Evolutionary conservation across 2,113 vertebrate species (phyloP), one percentile per base, ranked within the genome.

Genomic region (Pelusios castaneus): DNA sequence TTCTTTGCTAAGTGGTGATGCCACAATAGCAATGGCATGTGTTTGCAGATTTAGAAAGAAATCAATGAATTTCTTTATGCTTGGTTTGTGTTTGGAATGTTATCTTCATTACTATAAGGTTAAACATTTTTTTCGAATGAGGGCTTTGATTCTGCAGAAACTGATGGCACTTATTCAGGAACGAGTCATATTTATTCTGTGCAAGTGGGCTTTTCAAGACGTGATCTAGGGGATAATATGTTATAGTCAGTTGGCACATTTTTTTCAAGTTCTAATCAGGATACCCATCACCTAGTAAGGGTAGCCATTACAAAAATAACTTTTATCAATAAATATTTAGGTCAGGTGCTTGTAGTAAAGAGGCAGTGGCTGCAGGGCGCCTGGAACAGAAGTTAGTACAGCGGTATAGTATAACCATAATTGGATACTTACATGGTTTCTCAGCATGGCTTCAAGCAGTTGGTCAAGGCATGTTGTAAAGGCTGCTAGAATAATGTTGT

Each of bases 91-190:
- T 13, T 52, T 58, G 56, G 56, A 89, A 85, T 85, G 38, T 89
- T 95, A 43, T 79, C 90, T 87, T 94, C 11, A 25, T 27, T 81
- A 83, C 91, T 86, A 78, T 88, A 94, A 88, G 88, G 91, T 94
- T 89, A 90, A 55, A 45, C 87, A 73, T 38, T 91, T 91, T 14
- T 84, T 84, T 87, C 38, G 88, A 76, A 91, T 76, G 84, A 92
- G 93, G 77, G 10, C n/a, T 38, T 70, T 49, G 34, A 58, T 86
- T 38, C 90, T 63, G 2, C 3, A 85, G 84, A 87, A 70, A 70
- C n/a, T 38, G 67, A 70, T 70, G n/a, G n/a, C 16, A 38, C n/a
- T 38, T 38, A 38, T n/a, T 16, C 19, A 41, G 67, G 67, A 70
- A 70, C 21, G 19, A 70, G 34, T 70, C 63, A n/a, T 70, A 70